Conservation (phyloP, 2,797 vertebrate species). For the Microcaecilia unicolor region DNA sequence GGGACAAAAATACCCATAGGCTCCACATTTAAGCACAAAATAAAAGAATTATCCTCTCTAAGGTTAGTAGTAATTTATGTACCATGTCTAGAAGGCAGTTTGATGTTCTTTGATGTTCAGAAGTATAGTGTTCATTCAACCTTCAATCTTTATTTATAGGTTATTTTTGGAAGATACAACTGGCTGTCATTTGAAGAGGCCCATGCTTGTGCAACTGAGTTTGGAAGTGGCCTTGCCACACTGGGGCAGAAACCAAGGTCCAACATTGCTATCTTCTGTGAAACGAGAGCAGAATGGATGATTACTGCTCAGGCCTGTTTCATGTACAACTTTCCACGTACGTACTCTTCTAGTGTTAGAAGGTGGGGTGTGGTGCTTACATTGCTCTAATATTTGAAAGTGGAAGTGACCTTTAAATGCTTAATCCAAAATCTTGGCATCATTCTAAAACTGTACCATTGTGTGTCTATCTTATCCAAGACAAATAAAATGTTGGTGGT, state of each 20-base stretch:
- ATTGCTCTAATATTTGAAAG: too few species aligned
- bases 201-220: constrained; percentile 55
- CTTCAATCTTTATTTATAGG: constrained; percentile 52
- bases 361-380: too few species aligned
- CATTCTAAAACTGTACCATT: too few species aligned
- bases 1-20: too few species aligned
- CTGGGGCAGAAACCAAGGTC: constrained; percentile 76
- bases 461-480: too few species aligned
- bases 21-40: too few species aligned
- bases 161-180: constrained; percentile 80
- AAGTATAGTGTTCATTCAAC: constrained; percentile 13
- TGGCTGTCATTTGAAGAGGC: constrained; percentile 81
- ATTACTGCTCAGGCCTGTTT: constrained; percentile 88
- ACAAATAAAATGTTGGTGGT: too few species aligned
- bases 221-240: constrained; percentile 75
- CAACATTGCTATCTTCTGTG: constrained; percentile 91
- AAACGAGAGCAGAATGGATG: constrained; percentile 90
- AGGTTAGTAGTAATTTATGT: too few species aligned
- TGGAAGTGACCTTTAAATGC: too few species aligned
- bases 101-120: neutral
- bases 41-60: too few species aligned
- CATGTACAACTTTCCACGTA: constrained; percentile 86
- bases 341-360: constrained; percentile 25
- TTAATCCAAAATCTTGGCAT: too few species aligned
- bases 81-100: neutral